phyloP scores from a whole-genome alignment of 2,113 vertebrate genomes.

The Hystrix cristata region DNA sequence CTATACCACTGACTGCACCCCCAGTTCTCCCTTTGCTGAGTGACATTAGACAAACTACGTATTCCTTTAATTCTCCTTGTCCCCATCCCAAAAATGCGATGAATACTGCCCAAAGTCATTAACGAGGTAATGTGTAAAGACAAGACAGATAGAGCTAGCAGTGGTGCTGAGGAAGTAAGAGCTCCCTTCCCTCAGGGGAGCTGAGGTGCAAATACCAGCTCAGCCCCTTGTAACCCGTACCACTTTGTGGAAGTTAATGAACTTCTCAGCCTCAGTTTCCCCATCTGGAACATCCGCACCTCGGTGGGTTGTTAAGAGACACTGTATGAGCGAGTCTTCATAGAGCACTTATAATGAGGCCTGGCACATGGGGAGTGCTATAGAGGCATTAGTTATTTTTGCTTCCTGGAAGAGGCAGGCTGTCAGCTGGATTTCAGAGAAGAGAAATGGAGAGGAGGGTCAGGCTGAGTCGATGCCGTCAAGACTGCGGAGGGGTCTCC shows the following conservation, averaged over 20 bases:
- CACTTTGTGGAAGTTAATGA: background rate
- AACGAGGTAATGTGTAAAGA: background rate
- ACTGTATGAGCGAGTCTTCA: background rate
- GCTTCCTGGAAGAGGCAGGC: constrained; percentile 20
- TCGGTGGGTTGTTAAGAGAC: background rate
- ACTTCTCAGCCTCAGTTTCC: background rate
- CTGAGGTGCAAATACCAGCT: background rate
- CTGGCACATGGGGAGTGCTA: fast-evolving
- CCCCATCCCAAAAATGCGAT: background rate
- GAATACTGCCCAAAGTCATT: background rate
- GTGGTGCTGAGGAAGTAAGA: background rate
- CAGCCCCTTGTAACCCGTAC: background rate
- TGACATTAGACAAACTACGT: background rate
- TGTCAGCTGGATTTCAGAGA: background rate
- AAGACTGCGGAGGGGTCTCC: background rate
- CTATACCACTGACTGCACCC: background rate
- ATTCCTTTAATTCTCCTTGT: background rate
- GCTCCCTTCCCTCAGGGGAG: background rate
- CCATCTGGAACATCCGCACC: background rate
- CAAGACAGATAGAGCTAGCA: background rate
- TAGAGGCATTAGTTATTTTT: background rate
- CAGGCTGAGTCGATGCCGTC: background rate
- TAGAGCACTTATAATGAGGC: background rate
- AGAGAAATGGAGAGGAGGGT: background rate
- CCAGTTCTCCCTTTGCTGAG: background rate